Conservation (phyloP, 2,113 vertebrate species). For the Tursiops truncatus region DNA sequence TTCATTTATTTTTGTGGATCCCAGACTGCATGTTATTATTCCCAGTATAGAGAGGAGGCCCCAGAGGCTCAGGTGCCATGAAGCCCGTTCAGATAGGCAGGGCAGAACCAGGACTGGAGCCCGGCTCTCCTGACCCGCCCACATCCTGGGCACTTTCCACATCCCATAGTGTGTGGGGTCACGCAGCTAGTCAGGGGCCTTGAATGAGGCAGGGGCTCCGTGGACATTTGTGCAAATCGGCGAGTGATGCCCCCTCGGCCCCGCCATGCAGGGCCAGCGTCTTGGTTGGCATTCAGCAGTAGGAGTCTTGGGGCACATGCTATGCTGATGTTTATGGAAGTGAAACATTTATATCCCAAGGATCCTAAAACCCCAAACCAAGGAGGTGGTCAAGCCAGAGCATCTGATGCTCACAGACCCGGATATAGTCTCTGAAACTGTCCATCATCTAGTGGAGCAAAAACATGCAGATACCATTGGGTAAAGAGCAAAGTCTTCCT, state of each 20-base stretch:
- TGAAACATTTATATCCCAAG: neutral
- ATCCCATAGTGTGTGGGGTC: neutral
- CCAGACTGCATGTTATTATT: too few species aligned
- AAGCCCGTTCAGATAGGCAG: neutral
- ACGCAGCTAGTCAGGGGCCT: neutral
- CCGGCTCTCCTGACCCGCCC: neutral
- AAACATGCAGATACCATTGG: neutral
- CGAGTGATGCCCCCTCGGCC: neutral
- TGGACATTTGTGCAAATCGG: neutral
- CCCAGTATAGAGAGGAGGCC: neutral
- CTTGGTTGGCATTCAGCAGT: neutral
- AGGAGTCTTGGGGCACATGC: neutral
- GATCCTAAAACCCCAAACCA: neutral
- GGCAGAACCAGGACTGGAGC: neutral
- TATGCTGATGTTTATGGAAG: neutral
- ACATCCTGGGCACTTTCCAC: neutral
- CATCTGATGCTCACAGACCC: neutral
- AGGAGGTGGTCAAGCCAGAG: neutral
- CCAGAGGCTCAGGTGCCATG: neutral
- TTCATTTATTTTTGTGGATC: neutral
- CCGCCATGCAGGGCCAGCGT: neutral
- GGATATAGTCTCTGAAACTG: neutral
- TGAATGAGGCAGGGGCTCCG: neutral
- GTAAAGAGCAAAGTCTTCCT: neutral
- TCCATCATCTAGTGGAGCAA: neutral